Conservation (phyloP, 2,113 vertebrate species). For the Tragelaphus imberbis region DNA sequence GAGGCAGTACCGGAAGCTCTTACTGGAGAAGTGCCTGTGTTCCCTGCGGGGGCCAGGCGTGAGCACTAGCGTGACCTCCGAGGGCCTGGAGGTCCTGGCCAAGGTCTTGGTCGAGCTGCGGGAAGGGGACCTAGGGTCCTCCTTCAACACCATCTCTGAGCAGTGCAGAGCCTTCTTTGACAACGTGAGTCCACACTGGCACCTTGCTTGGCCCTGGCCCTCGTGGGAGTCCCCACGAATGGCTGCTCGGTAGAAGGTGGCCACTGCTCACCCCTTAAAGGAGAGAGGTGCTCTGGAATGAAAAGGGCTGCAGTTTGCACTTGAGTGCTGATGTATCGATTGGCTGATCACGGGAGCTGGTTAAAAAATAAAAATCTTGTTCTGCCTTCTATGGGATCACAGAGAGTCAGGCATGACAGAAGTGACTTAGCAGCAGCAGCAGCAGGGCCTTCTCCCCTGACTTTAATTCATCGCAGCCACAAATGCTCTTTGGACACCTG, state of each 20-base stretch:
- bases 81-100: conserved; percentile 56
- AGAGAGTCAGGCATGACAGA: too few relatives aligned
- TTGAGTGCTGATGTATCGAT: accelerated
- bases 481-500: accelerated
- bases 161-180: conserved; percentile 62
- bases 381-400: too few relatives aligned
- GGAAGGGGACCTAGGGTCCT: conserved; percentile 41
- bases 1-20: conserved; percentile 55
- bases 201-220: neutral
- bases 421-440: too few relatives aligned
- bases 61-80: neutral
- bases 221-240: accelerated
- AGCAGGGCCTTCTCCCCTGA: neutral
- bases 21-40: conserved; percentile 39
- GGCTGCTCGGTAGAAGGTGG: accelerated
- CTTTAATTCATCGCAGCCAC: accelerated
- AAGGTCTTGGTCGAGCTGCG: conserved; percentile 54
- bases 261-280: too few relatives aligned
- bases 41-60: neutral
- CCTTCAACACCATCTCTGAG: conserved; percentile 28
- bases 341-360: neutral
- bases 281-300: neutral
- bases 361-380: neutral
- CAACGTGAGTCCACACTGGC: neutral
- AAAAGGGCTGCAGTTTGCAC: accelerated